Evolutionary conservation across 2,113 vertebrate species (phyloP), one percentile per base, ranked within the genome.

Genomic region (Trochalopteron elliotii): DNA sequence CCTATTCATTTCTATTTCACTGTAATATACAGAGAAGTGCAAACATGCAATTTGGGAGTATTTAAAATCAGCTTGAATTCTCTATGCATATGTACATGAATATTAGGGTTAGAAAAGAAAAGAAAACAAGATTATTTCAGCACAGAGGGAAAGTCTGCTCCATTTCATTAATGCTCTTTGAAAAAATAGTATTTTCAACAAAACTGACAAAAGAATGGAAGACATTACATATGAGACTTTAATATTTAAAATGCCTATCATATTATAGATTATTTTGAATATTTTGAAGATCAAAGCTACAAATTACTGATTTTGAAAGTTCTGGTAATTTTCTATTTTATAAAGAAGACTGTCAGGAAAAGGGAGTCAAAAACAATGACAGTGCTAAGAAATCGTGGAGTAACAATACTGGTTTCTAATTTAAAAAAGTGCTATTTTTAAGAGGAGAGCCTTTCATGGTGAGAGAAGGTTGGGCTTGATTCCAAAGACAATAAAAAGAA

Each of bases 401-500:
- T 47, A 71, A 88, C 47, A 39, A 63, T 35, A 22, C n/a, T 53
- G 44, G 13, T 63, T 91, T 63, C 31, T 21, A 64, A 70, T 40
- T 47, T 21, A 0, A 59, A 87, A 65, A 60, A 83, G 18, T 14
- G 7, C 17, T 64, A 16, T 63, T 78, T 90, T 79, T 27, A 60
- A 80, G 42, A 80, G 59, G n/a, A 79, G 53, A 92, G n/a, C 33
- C 23, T 86, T 83, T 81, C 45, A 45, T 24, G 39, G 30, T 59
- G 23, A 53, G n/a, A 47, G 22, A 88, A 89, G 7, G 10, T 19
- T 35, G 79, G 67, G 86, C 42, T 80, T 44, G 42, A 72, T 91
- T 91, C 83, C 88, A 95, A 31, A 87, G 75, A 81, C 56, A 91
- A 77, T 90, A 81, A 92, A 97, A 97, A 96, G 97, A 92, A 97